Evolutionary conservation across 2,888 invertebrate species (phyloP).

Genomic region (Dichetophora obliterata): DNA sequence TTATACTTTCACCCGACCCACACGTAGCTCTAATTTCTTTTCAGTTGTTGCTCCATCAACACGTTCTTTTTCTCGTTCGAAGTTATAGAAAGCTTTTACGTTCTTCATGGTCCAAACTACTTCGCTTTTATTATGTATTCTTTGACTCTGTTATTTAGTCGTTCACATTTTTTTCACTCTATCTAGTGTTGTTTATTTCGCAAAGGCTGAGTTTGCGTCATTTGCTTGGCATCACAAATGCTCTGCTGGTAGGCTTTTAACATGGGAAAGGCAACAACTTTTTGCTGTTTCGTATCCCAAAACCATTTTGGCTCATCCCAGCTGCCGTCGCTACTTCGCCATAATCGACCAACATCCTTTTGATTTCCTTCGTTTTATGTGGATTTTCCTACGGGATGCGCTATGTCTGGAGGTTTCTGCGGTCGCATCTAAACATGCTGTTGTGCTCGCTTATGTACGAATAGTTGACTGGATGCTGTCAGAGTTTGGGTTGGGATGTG

Average conservation of each 20-base stretch:
- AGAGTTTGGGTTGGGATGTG: not conserved
- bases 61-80: conserved; percentile 15
- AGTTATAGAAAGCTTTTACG: conserved; percentile 39
- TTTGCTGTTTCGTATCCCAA: not conserved
- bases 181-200: not conserved
- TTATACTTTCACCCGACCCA: not conserved
- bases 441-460: conserved; percentile 2
- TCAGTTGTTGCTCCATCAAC: not conserved
- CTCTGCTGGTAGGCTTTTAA: not conserved
- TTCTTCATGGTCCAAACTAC: not conserved
- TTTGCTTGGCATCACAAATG: not conserved
- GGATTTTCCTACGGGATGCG: conserved; percentile 7
- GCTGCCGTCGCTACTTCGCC: not conserved
- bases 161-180: not conserved
- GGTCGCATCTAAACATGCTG: conserved; percentile 30
- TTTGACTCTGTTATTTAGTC: not conserved
- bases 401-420: conserved; percentile 31
- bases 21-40: not conserved
- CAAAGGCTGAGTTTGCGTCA: not conserved
- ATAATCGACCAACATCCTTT: conserved; percentile 22
- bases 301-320: not conserved
- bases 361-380: not conserved
- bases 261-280: not conserved
- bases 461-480: not conserved
- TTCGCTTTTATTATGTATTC: conserved; percentile 7